Evolutionary conservation across 2,888 invertebrate species (phyloP).

Genomic region (Toxonevra muliebris): DNA sequence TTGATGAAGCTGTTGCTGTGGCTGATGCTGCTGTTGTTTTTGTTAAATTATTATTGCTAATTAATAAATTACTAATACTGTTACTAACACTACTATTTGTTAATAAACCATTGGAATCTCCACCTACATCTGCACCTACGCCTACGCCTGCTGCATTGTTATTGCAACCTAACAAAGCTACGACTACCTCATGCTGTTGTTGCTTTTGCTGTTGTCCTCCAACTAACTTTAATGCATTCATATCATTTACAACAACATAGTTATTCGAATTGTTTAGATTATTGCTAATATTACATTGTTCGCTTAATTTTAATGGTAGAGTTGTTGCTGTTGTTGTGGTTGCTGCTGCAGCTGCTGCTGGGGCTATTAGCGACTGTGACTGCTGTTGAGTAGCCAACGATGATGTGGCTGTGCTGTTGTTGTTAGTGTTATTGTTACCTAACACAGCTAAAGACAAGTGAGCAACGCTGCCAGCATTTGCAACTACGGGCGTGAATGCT

Average conservation of each 20-base stretch:
- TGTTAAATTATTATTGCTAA: constrained; percentile 55
- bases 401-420: constrained; percentile 34
- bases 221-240: constrained; percentile 50
- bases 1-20: constrained; percentile 13
- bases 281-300: constrained; percentile 49
- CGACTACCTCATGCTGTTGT: constrained; percentile 41
- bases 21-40: constrained; percentile 39
- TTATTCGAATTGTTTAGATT: constrained; percentile 37
- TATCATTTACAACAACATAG: constrained; percentile 51
- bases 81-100: constrained; percentile 49
- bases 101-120: constrained; percentile 47
- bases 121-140: constrained; percentile 36
- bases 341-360: constrained; percentile 37
- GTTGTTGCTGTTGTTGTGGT: constrained; percentile 39
- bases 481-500: constrained; percentile 27
- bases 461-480: not conserved
- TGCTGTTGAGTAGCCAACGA: constrained; percentile 26
- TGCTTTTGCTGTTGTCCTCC: constrained; percentile 45
- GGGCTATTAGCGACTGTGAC: constrained; percentile 33
- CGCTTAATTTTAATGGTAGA: constrained; percentile 48
- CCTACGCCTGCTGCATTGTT: constrained; percentile 34
- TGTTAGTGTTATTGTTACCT: not conserved
- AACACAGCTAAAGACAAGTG: constrained; percentile 27
- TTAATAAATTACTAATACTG: constrained; percentile 61
- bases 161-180: constrained; percentile 37